Evolutionary conservation across 2,888 invertebrate species (phyloP).

Genomic region (Notocelia uddmanniana): DNA sequence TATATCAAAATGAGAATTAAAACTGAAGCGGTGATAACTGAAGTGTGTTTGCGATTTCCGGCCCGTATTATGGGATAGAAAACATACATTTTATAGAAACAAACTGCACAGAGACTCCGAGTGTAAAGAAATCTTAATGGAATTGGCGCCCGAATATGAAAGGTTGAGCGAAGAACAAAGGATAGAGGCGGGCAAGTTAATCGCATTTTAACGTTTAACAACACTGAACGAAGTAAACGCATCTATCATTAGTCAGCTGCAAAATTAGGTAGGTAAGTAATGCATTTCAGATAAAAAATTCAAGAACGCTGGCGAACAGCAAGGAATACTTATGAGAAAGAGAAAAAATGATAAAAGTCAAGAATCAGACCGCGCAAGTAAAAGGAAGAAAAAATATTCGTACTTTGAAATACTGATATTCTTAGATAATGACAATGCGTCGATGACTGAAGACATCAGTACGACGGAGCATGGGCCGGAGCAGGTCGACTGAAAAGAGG

Average conservation of each 20-base stretch:
- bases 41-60: too few species aligned
- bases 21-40: too few species aligned
- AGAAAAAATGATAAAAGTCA: background rate
- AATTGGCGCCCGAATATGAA: background rate
- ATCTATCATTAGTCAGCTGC: too few species aligned
- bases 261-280: too few species aligned
- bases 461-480: background rate
- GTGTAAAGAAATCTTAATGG: background rate
- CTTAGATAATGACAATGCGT: background rate
- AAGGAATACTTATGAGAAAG: slow-evolving; percentile 16
- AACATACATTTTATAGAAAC: background rate
- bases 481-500: background rate
- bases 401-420: background rate
- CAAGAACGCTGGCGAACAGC: slow-evolving; percentile 22
- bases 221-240: background rate
- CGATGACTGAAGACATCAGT: too few species aligned
- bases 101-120: background rate
- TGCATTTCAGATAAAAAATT: slow-evolving; percentile 9
- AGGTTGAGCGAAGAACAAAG: too few species aligned
- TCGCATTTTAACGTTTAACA: too few species aligned
- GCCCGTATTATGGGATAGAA: too few species aligned
- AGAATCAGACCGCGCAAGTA: too few species aligned
- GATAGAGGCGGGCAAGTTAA: too few species aligned
- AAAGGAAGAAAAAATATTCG: background rate
- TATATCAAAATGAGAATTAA: too few species aligned